Evolutionary conservation across 1,140 invertebrate species (phyloP), one percentile per base, ranked within the genome.

Genomic region (Mamestra configurata): DNA sequence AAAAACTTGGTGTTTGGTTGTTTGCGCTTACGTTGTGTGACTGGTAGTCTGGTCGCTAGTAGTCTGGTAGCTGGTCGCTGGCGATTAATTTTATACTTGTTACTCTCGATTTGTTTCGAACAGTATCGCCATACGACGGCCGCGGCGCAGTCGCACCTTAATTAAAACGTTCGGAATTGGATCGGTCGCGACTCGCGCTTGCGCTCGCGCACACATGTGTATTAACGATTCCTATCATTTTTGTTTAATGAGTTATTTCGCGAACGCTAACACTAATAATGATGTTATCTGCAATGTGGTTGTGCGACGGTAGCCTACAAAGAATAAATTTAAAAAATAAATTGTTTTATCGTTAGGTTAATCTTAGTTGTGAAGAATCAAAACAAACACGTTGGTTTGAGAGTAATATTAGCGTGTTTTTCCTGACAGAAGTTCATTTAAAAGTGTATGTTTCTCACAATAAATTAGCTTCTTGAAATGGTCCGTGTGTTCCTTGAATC

Each of bases 101-200:
- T 78, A 79, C 55, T 73, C 76, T 49, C 66, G 80, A 73, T 86
- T 86, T 83, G 83, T 86, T 78, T 83, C 82, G 84, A 86, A 85
- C 82, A 82, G 79, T 87, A 90, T 87, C 83, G 84, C n/a, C n/a
- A n/a, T n/a, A 64, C 77, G 81, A 77, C 80, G 81, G 79, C 79
- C n/a, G n/a, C n/a, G n/a, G n/a, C n/a, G 85, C 80, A 83, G 81
- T 80, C 79, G 85, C 80, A 83, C 84, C 88, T 89, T 92, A 93
- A 93, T 93, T 93, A 93, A 92, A 93, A 93, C 88, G 90, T 93
- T 90, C 85, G 82, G 87, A 90, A 92, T 90, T 86, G 83, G 85
- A 93, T 91, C 86, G 82, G 73, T 81, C 79, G 84, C 80, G 86
- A 83, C 27, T 31, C 27, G 57, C 22, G 24, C 59, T 20, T 31